Evolutionary conservation across 2,113 vertebrate genomes (phyloP).

Genomic region (Triplophysa siluroides): DNA sequence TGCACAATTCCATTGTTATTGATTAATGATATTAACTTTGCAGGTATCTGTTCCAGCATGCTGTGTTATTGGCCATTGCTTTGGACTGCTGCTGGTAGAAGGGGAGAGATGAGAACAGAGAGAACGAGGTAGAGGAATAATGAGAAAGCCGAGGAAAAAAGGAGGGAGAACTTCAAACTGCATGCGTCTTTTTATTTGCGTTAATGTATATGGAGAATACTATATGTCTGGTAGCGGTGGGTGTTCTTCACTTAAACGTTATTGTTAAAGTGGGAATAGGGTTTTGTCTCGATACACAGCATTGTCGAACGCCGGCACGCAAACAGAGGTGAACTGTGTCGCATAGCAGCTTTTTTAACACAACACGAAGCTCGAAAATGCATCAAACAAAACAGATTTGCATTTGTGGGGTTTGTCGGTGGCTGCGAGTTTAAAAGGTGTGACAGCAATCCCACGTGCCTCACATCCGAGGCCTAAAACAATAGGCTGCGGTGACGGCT

Average conservation of each 20-base stretch:
- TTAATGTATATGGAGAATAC: slow-evolving; percentile 67
- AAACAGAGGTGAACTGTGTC: slow-evolving; percentile 16
- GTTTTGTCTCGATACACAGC: slow-evolving; percentile 21
- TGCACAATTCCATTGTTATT: slow-evolving; percentile 95
- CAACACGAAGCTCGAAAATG: slow-evolving; percentile 14
- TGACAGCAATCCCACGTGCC: slow-evolving; percentile 46
- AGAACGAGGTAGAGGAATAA: slow-evolving; percentile 57
- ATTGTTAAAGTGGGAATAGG: slow-evolving; percentile 37
- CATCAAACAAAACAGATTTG: slow-evolving; percentile 27
- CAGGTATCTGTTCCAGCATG: slow-evolving; percentile 82
- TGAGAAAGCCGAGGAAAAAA: slow-evolving; percentile 46
- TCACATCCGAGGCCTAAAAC: slow-evolving; percentile 51
- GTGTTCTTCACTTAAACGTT: slow-evolving; percentile 23
- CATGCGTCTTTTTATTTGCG: slow-evolving; percentile 71
- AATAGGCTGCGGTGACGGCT: slow-evolving; percentile 47
- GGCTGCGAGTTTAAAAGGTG: slow-evolving; percentile 40
- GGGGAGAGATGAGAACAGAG: slow-evolving; percentile 58
- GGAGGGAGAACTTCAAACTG: slow-evolving; percentile 61
- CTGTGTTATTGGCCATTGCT: slow-evolving; percentile 80
- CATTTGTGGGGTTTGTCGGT: slow-evolving; percentile 31
- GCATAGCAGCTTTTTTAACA: background rate
- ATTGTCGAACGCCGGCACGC: background rate
- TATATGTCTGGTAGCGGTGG: slow-evolving; percentile 35
- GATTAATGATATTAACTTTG: slow-evolving; percentile 99
- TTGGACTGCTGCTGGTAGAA: slow-evolving; percentile 68